Base-by-base conservation (phyloP, 2,797 vertebrate species). In the Podargus strigoides region DNA sequence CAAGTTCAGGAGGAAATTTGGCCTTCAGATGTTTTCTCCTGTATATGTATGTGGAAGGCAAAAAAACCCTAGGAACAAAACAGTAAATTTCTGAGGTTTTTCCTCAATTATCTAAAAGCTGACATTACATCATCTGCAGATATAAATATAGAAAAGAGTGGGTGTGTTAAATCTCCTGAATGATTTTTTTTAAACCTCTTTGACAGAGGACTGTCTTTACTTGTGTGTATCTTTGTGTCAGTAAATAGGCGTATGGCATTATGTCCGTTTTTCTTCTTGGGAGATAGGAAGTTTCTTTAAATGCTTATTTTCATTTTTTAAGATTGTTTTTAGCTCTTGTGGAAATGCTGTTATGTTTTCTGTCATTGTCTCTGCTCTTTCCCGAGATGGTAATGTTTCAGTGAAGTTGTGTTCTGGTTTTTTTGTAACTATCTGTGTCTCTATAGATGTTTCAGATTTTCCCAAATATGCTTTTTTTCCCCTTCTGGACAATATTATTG, bases 101-200 rank as follows among this genome's bases (percentile, higher is more conserved):
- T 77, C 75, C 70, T 94, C 76, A 87, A 12, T 69, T 87, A 63
- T 69, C 90, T 94, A 55, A 73, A 92, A 86, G 39, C 8, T 93
- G 90, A 53, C 59, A 83, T 96, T 66, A 63, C 77, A 42, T 96
- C 88, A 96, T 92, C 84, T 89, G 44, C 77, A 64, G 81, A 87
- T 78, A 37, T 90, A 95, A 95, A 90, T 95, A 89, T 87, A 92
- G 94, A 95, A 95, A 85, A 85, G 12, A 75, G 85, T 91, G 95
- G 92, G 86, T 95, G 84, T 92, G 64, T 85, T 95, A 85, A 56
- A 77, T 52, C 64, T 82, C 37, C 55, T 53, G 67, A 79, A 67
- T 76, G 78, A 85, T 32, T 95, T 94, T 95, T 94, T 73, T 66
- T 58, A 72, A 85, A 75, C 46, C 20, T 80, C 23, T 77, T 91